A percentile compares a stretch with the other conserved stretches of the same genome.
Evolutionary conservation across 2,888 invertebrate species (phyloP).

Genomic region (Suillia variegata): DNA sequence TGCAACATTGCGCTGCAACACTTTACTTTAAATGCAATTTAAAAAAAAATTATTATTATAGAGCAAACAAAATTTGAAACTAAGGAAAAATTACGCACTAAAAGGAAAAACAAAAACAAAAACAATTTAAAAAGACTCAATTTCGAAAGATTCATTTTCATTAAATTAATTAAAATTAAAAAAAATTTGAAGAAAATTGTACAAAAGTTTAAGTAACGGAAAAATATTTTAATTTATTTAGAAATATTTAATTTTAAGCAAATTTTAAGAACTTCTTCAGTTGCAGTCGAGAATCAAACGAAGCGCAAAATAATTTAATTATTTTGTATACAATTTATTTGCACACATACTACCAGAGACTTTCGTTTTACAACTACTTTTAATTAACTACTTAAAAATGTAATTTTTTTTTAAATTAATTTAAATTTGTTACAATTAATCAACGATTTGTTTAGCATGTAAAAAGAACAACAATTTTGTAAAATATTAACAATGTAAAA

Average conservation of each 20-base stretch:
- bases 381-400: too few relatives aligned
- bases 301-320: slow-evolving; percentile 54
- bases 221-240: background rate
- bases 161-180: slow-evolving; percentile 31
- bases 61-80: slow-evolving; percentile 3
- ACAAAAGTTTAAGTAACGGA: slow-evolving; percentile 27
- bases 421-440: too few relatives aligned
- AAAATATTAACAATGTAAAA: too few relatives aligned
- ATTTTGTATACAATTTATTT: slow-evolving; percentile 46
- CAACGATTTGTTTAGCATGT: background rate
- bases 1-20: background rate
- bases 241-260: background rate
- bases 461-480: too few relatives aligned
- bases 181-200: too few relatives aligned
- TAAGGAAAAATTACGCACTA: slow-evolving; percentile 20
- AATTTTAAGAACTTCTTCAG: background rate
- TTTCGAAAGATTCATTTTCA: background rate
- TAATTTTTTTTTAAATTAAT: too few relatives aligned
- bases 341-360: slow-evolving; percentile 20
- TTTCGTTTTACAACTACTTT: background rate
- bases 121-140: background rate
- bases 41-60: slow-evolving; percentile 10
- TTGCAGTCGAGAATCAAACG: slow-evolving; percentile 27
- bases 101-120: background rate
- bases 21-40: slow-evolving; percentile 11